phyloP scores from a whole-genome alignment of 2,797 vertebrate species.

The Rhinoraja longicauda region DNA sequence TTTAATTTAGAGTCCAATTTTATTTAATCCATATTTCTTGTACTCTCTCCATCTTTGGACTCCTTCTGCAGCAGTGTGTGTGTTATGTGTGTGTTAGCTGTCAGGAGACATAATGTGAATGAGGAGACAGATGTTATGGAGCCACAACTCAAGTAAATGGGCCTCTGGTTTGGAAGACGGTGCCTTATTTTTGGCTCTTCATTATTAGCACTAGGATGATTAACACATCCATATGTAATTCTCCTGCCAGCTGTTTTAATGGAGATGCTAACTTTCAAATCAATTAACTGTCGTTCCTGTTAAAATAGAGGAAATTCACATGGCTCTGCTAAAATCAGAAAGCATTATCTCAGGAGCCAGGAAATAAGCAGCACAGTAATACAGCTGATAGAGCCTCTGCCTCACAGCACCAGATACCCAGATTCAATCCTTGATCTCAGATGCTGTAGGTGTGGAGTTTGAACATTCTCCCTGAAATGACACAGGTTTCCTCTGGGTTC shows the following conservation, averaged over 20 bases:
- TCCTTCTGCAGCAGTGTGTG: background rate
- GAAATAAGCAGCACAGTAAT: background rate
- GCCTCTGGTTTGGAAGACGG: background rate
- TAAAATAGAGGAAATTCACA: background rate
- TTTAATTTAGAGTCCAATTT: conserved; percentile 6
- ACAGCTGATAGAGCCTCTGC: too few species aligned
- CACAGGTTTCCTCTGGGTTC: too few species aligned
- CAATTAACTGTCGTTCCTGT: background rate
- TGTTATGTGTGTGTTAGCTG: background rate
- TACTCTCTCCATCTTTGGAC: background rate
- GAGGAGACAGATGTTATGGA: background rate
- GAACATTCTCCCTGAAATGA: too few species aligned
- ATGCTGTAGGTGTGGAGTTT: too few species aligned
- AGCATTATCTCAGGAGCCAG: background rate
- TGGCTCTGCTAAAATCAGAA: background rate
- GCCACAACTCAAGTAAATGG: background rate
- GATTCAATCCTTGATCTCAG: too few species aligned
- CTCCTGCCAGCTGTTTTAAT: background rate
- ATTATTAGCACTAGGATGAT: background rate
- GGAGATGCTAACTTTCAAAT: background rate
- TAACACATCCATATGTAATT: background rate
- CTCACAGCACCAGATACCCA: too few species aligned
- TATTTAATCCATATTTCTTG: background rate
- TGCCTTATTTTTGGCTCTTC: background rate
- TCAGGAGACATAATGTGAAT: background rate